phyloP scores from a whole-genome alignment of 2,888 invertebrate genomes.

The Eucriotettix oculatus region DNA sequence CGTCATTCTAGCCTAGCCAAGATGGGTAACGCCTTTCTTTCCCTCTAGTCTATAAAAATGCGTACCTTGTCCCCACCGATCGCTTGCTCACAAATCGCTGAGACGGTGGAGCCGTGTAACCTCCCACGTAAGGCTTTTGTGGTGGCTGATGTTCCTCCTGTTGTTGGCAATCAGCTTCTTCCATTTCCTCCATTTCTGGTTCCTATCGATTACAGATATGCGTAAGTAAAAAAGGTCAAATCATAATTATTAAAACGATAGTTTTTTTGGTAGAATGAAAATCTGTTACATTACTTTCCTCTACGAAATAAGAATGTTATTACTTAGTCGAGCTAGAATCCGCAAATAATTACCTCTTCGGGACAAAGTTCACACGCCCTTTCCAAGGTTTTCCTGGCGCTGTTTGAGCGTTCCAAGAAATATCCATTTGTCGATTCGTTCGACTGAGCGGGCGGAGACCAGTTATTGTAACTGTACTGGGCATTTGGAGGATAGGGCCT shows the following conservation, averaged over 20 bases:
- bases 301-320: too few relatives aligned
- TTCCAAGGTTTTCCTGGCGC: constrained; percentile 75
- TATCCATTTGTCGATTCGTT: constrained; percentile 92
- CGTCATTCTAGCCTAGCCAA: too few relatives aligned
- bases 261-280: too few relatives aligned
- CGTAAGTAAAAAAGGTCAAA: too few relatives aligned
- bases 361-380: constrained; percentile 61
- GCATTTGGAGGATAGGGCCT: constrained; percentile 38
- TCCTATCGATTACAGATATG: constrained; percentile 11
- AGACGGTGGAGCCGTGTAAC: not conserved
- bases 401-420: constrained; percentile 84
- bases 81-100: constrained; percentile 13
- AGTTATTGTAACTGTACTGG: constrained; percentile 75
- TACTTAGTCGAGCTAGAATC: too few relatives aligned
- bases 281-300: too few relatives aligned
- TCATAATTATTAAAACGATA: too few relatives aligned
- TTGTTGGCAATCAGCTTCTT: constrained; percentile 16
- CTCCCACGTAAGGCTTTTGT: not conserved
- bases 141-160: constrained; percentile 8
- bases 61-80: not conserved
- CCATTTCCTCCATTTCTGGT: constrained; percentile 18
- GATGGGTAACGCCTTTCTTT: too few relatives aligned
- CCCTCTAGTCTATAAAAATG: too few relatives aligned
- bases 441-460: constrained; percentile 82
- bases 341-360: constrained; percentile 34